Conservation (phyloP, 2,113 vertebrate species). For the Macroglossus sobrinus region DNA sequence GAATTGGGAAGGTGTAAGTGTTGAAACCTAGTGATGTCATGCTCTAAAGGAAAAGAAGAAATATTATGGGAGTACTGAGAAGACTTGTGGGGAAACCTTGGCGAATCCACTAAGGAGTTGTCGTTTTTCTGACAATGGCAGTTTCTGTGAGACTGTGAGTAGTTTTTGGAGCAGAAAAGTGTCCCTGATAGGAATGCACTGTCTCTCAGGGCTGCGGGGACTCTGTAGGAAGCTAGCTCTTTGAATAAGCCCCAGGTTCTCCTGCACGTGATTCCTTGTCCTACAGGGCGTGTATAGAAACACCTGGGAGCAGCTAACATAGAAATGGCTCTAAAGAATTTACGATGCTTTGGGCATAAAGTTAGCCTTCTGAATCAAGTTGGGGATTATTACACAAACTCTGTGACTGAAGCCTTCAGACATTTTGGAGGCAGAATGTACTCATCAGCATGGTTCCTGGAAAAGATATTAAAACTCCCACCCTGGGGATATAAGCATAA, state of each 20-base stretch:
- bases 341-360: neutral
- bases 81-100: neutral
- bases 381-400: neutral
- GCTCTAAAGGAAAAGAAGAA: neutral
- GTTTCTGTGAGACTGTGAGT: neutral
- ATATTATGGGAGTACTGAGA: neutral
- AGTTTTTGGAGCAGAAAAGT: neutral
- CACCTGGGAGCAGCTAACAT: neutral
- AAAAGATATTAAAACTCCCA: conserved; percentile 8
- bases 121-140: neutral
- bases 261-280: neutral
- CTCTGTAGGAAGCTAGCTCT: neutral
- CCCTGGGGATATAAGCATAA: neutral
- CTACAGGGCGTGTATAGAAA: neutral
- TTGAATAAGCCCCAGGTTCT: neutral
- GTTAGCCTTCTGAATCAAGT: neutral
- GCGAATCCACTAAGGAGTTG: neutral
- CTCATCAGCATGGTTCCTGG: neutral
- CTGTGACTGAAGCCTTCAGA: neutral
- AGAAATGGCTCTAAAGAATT: neutral
- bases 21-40: neutral
- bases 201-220: too few relatives aligned
- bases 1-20: neutral
- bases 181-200: neutral
- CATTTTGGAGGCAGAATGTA: neutral